Percentiles rank a stretch among this genome's conserved stretches.
phyloP scores from a whole-genome alignment of 2,113 vertebrate species.

The Myrmophylax atrothorax region DNA sequence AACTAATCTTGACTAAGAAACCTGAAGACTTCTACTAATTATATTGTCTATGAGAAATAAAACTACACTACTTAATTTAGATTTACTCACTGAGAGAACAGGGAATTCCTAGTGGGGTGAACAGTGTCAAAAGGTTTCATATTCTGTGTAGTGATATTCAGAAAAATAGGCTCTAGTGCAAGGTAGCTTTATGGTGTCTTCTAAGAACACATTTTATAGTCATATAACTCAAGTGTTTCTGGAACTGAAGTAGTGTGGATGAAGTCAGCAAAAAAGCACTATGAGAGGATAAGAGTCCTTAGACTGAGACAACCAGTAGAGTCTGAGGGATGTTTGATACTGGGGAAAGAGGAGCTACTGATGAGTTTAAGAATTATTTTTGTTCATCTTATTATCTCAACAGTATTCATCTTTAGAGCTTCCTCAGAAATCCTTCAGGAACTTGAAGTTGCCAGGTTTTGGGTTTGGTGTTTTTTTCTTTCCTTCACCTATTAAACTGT shows the following conservation, averaged over 20 bases:
- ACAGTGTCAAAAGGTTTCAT: background rate
- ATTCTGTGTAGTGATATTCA: background rate
- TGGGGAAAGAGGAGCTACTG: background rate
- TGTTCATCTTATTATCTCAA: background rate
- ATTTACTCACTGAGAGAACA: background rate
- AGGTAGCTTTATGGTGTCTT: background rate
- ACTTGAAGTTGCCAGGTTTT: background rate
- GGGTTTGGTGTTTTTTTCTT: fast-evolving
- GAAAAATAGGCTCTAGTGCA: background rate
- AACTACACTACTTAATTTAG: background rate
- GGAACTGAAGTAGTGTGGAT: background rate
- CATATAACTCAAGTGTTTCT: background rate
- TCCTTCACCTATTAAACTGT: background rate
- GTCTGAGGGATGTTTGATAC: background rate
- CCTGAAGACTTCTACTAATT: background rate
- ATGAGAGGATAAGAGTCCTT: background rate
- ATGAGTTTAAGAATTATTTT: background rate
- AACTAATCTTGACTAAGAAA: background rate
- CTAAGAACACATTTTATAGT: background rate
- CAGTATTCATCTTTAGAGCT: background rate
- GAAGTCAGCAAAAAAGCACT: background rate
- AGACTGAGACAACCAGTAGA: background rate
- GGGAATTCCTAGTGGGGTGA: background rate
- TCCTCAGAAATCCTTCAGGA: background rate
- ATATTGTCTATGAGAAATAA: background rate